phyloP scores from a whole-genome alignment of 2,888 invertebrate genomes.

The Ormyrus labotus region DNA sequence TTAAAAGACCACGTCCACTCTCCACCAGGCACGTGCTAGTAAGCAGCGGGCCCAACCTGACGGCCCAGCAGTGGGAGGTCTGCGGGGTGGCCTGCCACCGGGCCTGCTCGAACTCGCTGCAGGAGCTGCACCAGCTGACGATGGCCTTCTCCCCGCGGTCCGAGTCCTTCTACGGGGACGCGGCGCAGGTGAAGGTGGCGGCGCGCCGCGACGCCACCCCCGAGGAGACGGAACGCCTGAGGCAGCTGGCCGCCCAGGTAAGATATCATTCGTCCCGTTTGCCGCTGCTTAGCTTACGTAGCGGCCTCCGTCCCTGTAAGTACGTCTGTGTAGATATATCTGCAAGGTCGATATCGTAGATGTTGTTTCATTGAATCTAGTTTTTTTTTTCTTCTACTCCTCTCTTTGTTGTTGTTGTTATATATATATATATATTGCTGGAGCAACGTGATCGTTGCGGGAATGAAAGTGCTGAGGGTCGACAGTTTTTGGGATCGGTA shows the following conservation, averaged over 20 bases:
- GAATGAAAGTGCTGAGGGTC: too few species aligned
- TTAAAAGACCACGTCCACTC: background rate
- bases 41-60: conserved; percentile 88
- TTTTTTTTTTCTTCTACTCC: too few species aligned
- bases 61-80: conserved; percentile 91
- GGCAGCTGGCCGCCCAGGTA: conserved; percentile 91
- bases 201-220: conserved; percentile 91
- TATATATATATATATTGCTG: too few species aligned
- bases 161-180: conserved; percentile 95
- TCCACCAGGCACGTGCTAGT: conserved; percentile 84
- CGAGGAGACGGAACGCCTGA: conserved; percentile 89
- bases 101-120: conserved; percentile 90
- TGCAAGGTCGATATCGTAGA: background rate
- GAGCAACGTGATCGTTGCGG: too few species aligned
- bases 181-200: conserved; percentile 94
- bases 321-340: background rate
- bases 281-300: background rate
- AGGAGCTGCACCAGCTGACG: conserved; percentile 91
- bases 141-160: conserved; percentile 94
- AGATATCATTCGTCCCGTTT: background rate
- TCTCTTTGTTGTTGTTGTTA: too few species aligned
- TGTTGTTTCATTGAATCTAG: background rate
- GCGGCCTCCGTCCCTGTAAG: background rate
- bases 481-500: too few species aligned
- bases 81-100: conserved; percentile 88